These are phyloP conservation scores for Artemisiospiza belli DNA, from an alignment of 2,113 vertebrate genomes.

Conservation along the genomic window DNA sequence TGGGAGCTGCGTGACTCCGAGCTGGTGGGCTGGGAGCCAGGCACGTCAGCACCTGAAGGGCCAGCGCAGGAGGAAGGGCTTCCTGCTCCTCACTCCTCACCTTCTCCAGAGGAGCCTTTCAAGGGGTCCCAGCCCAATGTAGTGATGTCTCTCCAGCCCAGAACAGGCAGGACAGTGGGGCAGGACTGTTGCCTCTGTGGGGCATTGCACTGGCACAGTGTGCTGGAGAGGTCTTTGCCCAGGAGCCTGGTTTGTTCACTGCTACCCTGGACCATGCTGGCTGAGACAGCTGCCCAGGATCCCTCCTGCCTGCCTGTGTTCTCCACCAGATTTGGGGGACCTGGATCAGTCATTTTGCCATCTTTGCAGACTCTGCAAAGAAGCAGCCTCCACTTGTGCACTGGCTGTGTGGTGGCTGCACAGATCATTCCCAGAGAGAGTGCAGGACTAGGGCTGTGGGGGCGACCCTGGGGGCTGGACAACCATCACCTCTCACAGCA, in stretches of 20 bases:
- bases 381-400: background rate
- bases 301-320: background rate
- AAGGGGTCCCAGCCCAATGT: background rate
- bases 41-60: conserved; percentile 47
- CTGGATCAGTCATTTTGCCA: background rate
- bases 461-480: background rate
- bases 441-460: background rate
- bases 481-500: background rate
- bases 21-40: conserved; percentile 23
- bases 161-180: no score
- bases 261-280: background rate
- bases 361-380: background rate
- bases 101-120: background rate
- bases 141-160: background rate
- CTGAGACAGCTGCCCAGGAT: background rate
- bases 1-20: background rate
- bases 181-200: background rate
- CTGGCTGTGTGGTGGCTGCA: background rate
- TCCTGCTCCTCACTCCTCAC: background rate
- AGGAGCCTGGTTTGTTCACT: background rate
- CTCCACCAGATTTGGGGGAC: background rate
- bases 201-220: background rate
- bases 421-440: fast-evolving
- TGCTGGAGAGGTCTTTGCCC: background rate
- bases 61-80: background rate